Base-by-base conservation (phyloP, 1,140 invertebrate species). In the Drosophila bipectinata region DNA sequence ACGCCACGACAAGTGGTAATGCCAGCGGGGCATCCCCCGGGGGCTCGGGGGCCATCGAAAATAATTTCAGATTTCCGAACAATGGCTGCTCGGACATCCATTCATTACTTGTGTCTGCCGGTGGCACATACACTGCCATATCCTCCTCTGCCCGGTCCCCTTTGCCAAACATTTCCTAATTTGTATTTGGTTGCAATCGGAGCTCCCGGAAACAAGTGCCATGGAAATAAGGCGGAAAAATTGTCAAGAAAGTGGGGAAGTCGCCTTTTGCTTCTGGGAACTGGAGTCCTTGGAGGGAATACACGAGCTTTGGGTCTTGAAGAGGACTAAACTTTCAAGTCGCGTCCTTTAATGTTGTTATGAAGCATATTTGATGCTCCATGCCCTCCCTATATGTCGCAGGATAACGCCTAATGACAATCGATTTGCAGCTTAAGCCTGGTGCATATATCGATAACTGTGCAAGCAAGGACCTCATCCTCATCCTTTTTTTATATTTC, bases 401-500 rank as follows among this genome's bases (percentile, higher is more conserved):
- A 6, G 18, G 34, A 54, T 54, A 68, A 68, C 53, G 39, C 51
- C 52, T 68, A 68, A 68, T 68, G 66, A 37, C 62, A 68, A 44
- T 55, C 66, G 62, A 68, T 68, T 55, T 68, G 62, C 49, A 68
- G 39, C 66, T 68, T 55, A 55, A 47, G 66, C 66, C 47, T 55
- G 67, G 45, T 55, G 66, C 66, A 55, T 34, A 55, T 55, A 54
- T 68, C 52, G 64, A 68, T 67, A 55, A 34, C 62, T 21, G 28
- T 30, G 32, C 32, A 37, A 37, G 30, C 6, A 12, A 9, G 30
- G 7, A n/a, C 14, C 21, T 21, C 21, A 21, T 21, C 21, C 41
- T 44, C 41, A 44, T 15, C 34, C 58, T 9, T 10, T 4, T 12
- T 44, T 37, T 18, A 15, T 12, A 8, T 37, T 37, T 37, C 34